phyloP scores from a whole-genome alignment of 2,797 vertebrate species.

The Macropodus opercularis region DNA sequence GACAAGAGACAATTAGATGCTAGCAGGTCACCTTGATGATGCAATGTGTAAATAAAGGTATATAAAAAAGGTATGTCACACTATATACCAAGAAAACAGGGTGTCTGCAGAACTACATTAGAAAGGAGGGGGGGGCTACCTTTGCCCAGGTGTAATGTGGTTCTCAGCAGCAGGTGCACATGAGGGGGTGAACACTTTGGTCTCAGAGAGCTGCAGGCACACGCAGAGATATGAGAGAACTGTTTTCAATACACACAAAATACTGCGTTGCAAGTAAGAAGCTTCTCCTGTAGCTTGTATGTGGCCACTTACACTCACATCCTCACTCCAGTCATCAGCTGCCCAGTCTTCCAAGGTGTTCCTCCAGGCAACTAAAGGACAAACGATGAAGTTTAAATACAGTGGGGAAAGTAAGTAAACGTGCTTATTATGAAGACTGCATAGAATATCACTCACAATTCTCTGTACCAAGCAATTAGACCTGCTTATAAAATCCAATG shows the following conservation, averaged over 20 bases:
- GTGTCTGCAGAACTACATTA: not conserved
- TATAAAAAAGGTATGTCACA: not conserved
- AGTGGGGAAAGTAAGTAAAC: conserved; percentile 1
- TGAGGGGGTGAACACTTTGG: conserved; percentile 92
- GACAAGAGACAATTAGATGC: not conserved
- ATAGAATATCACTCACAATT: not conserved
- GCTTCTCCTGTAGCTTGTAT: not conserved
- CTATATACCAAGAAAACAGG: not conserved
- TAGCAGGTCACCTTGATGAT: not conserved
- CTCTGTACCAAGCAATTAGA: not conserved
- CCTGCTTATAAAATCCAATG: not conserved
- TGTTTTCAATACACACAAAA: not conserved
- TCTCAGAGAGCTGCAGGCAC: conserved; percentile 79
- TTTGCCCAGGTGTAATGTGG: conserved; percentile 87
- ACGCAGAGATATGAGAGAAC: conserved; percentile 2
- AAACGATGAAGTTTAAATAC: conserved; percentile 18
- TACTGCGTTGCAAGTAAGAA: not conserved
- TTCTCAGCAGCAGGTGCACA: conserved; percentile 89
- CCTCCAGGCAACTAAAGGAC: conserved; percentile 85
- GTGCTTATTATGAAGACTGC: too few relatives aligned
- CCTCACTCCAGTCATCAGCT: conserved; percentile 95
- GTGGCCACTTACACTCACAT: conserved; percentile 84
- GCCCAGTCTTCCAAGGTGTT: conserved; percentile 93
- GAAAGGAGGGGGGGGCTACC: conserved; percentile 68
- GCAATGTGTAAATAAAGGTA: not conserved